A percentile compares a stretch with the other conserved stretches of the same genome.
Conservation (phyloP, 2,888 invertebrate genomes). For the Cloeon dipterum region DNA sequence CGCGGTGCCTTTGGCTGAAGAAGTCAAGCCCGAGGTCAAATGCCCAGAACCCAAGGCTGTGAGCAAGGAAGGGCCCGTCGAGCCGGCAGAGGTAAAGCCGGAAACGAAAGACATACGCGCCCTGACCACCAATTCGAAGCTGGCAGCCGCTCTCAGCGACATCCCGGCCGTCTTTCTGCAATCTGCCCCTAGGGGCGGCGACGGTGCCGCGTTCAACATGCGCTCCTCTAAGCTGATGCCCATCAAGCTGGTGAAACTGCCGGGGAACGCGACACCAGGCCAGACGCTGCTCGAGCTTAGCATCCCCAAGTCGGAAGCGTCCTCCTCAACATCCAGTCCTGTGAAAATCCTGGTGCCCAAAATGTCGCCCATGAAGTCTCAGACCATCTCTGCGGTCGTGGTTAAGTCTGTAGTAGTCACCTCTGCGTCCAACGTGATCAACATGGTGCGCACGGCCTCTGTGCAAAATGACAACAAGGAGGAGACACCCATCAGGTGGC, state of each 20-base stretch:
- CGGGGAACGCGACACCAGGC: slow-evolving; percentile 6
- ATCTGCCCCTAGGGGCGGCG: neutral
- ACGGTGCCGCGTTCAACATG: slow-evolving; percentile 4
- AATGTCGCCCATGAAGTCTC: slow-evolving; percentile 7
- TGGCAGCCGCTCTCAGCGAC: slow-evolving; percentile 1
- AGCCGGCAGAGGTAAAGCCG: no score
- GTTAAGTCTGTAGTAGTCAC: slow-evolving; percentile 6
- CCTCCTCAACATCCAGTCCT: slow-evolving; percentile 8
- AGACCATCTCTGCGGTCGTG: slow-evolving; percentile 7
- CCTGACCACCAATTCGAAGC: neutral
- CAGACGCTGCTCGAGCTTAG: slow-evolving; percentile 5
- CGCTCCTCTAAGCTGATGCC: slow-evolving; percentile 15
- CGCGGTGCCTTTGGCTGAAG: no score
- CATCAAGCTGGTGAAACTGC: slow-evolving; percentile 14
- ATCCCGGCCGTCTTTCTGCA: slow-evolving; percentile 6
- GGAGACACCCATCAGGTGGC: slow-evolving; percentile 3
- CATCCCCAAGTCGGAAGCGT: slow-evolving; percentile 5
- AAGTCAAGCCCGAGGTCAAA: no score
- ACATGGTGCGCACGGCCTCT: slow-evolving; percentile 3
- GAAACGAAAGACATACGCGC: no score
- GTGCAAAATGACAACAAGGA: neutral
- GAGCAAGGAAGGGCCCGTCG: no score
- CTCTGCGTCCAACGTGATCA: slow-evolving; percentile 4
- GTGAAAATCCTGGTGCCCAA: slow-evolving; percentile 14
- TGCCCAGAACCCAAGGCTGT: no score